Base-by-base conservation (phyloP, 2,113 vertebrate species). In the Fregata magnificens region DNA sequence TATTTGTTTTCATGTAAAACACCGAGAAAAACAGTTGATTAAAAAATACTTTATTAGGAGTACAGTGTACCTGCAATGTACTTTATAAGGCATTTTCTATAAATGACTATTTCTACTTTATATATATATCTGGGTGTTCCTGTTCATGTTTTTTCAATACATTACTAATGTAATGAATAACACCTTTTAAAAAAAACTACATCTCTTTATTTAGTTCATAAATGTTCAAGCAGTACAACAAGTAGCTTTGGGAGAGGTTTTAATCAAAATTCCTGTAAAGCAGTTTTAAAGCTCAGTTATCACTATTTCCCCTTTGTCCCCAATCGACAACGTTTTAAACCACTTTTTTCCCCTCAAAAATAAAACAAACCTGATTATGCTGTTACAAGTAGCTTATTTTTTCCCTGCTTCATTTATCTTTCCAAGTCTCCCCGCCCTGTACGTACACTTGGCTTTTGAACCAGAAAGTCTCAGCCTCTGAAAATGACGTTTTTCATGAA, bases 201-300 rank as follows among this genome's bases (percentile, higher is more conserved):
- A 98, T 98, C 96, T 98, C 96, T 98, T 98, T 98, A 98, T 98
- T 97, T 98, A 97, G 77, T 94, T 97, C 95, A 81, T 98, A 97
- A 94, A 97, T 98, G 95, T 95, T 97, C 97, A 93, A 97, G 98
- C 97, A 97, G 91, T 98, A 98, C 83, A 98, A 96, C 86, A 92
- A 88, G n/a, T 90, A 97, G 94, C 86, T 96, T 96, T 91, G 94
- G 93, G 91, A 93, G 95, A 96, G 56, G 78, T 91, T 96, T 94
- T 88, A 96, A 94, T 94, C 66, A 77, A 73, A 93, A 58, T 79
- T 49, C 63, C 52, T 71, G 32, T 86, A 90, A 97, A 62, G 65
- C 94, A 82, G 49, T 93, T 93, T 74, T 76, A 69, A 94, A 87
- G 67, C 69, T 97, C 61, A 70, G 50, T 85, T 70, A 53, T 28